Base-by-base conservation (phyloP, 2,888 invertebrate species). In the Watsonalla binaria region DNA sequence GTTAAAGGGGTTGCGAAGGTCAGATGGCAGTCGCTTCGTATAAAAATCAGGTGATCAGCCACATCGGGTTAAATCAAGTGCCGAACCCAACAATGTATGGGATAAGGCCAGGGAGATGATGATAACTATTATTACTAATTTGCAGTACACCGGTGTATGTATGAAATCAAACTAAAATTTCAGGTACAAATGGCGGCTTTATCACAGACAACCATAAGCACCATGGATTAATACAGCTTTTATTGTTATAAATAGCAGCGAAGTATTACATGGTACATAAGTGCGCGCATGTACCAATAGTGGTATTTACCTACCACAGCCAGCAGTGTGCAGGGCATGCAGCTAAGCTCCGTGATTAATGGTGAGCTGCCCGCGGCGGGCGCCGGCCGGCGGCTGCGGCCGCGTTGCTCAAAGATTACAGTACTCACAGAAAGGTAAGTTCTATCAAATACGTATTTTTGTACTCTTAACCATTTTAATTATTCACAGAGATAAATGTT, bases 321-420 rank as follows among this genome's bases (percentile, higher is more conserved):
- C 37, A 49, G 48, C 37, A 37, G 14, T 49, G 80, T 78, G 80
- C 82, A 78, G 78, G 78, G 73, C 77, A 78, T 84, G 84, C 79
- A 85, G 76, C 82, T 82, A 83, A 81, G 85, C 80, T 77, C 81
- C 72, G 80, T 89, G 89, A 90, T 90, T 89, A 89, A 90, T 90
- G 86, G 74, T 76, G 59, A 57, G 69, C 68, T 76, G 82, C 77
- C 82, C 80, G 79, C 79, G 80, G 78, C 80, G 83, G 80, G 79
- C 83, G 82, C 84, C 82, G 78, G 78, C 74, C 80, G 80, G 68
- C 76, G 76, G 78, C 82, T 84, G 80, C 78, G 81, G 78, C 72
- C 72, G 72, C 66, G 66, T 58, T 61, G 52, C 9, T 47, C 68
- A 68, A 45, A 75, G 72, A 70, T 45, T 39, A 60, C 11, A 9